A percentile compares a stretch with the other conserved stretches of the same genome.
phyloP scores from a whole-genome alignment of 2,888 invertebrate species.

The Flabesymbios commensalis region DNA sequence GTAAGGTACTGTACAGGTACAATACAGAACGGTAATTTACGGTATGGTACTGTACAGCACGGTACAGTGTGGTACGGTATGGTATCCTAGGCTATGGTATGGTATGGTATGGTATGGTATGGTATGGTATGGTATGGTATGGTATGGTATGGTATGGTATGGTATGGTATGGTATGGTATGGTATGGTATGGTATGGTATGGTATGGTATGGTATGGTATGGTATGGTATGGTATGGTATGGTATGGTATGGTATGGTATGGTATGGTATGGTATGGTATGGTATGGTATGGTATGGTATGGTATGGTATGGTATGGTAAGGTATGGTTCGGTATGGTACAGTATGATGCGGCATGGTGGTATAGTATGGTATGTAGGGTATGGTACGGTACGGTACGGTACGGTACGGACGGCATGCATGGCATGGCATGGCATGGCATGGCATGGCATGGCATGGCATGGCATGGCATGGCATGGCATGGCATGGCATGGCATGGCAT shows the following conservation, averaged over 20 bases:
- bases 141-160: conserved; percentile 17
- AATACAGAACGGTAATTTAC: not conserved
- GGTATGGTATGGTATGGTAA: conserved; percentile 1
- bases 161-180: conserved; percentile 16
- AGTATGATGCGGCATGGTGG: conserved; percentile 3
- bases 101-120: conserved; percentile 11
- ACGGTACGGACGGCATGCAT: not conserved
- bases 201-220: conserved; percentile 18
- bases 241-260: not conserved
- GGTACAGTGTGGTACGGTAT: not conserved
- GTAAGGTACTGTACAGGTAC: not conserved
- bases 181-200: conserved; percentile 18
- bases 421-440: not conserved
- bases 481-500: too few relatives aligned
- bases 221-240: conserved; percentile 15
- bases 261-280: conserved; percentile 10
- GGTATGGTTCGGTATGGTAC: conserved; percentile 1
- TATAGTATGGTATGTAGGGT: conserved; percentile 6
- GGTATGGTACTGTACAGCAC: not conserved
- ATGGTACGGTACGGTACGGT: not conserved
- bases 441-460: not conserved
- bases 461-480: too few relatives aligned
- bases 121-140: conserved; percentile 13
- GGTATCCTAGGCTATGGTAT: not conserved
- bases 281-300: conserved; percentile 2